phyloP scores from a whole-genome alignment of 2,888 invertebrate genomes.

The Nemapogon koenigi region DNA sequence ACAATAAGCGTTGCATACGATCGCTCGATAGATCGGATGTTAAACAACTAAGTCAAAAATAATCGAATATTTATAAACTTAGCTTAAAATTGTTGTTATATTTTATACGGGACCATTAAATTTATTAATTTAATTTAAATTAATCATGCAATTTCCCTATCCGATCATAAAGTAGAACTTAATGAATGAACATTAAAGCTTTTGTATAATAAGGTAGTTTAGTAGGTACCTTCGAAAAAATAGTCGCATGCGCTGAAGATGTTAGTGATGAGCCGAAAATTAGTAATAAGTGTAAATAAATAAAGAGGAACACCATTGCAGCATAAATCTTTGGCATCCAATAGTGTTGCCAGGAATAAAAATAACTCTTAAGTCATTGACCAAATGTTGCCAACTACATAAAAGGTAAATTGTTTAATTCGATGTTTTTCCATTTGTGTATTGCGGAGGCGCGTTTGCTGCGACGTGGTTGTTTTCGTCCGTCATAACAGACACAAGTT shows the following conservation, averaged over 20 bases:
- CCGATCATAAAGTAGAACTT: not conserved
- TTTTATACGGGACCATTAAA: not conserved
- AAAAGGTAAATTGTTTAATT: conserved; percentile 26
- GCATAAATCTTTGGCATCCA: conserved; percentile 11
- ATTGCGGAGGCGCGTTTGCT: conserved; percentile 43
- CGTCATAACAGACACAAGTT: conserved; percentile 89
- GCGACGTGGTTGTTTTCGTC: conserved; percentile 60
- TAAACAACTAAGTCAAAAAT: conserved; percentile 28
- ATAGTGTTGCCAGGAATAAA: conserved; percentile 38
- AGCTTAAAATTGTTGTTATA: conserved; percentile 2
- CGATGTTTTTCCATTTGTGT: conserved; percentile 53
- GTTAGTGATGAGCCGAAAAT: conserved; percentile 63
- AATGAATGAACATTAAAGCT: conserved; percentile 21
- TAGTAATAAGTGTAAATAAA: conserved; percentile 27
- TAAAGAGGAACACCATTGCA: conserved; percentile 17
- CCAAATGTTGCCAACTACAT: no score
- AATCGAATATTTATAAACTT: conserved; percentile 1
- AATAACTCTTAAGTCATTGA: no score
- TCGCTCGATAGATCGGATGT: conserved; percentile 33
- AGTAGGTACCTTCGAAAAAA: conserved; percentile 2
- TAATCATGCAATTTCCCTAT: not conserved
- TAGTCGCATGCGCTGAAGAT: conserved; percentile 32
- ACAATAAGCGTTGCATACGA: conserved; percentile 66
- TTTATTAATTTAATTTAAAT: not conserved
- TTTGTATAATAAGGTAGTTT: conserved; percentile 31